Evolutionary conservation across 1,140 invertebrate species (phyloP).

Genomic region (Amyelois transitella): DNA sequence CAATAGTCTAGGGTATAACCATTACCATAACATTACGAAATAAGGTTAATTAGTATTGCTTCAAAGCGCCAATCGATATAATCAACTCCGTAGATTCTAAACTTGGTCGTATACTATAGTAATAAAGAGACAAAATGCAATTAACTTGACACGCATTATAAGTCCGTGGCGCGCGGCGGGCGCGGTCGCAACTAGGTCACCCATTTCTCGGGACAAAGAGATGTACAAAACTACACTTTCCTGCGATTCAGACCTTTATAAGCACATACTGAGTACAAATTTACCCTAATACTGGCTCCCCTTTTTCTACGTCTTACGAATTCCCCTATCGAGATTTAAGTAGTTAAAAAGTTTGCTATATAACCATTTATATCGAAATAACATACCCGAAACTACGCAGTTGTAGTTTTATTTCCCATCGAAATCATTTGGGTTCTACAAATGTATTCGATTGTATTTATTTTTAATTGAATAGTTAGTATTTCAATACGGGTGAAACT

Average conservation of each 20-base stretch:
- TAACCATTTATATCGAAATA: neutral
- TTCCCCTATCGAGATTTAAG: neutral
- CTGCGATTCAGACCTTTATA: conserved; percentile 36
- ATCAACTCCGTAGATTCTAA: neutral
- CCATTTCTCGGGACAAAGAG: conserved; percentile 53
- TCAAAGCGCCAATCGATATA: neutral
- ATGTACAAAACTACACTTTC: conserved; percentile 20
- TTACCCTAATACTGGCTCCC: too few species aligned
- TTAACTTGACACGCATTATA: conserved; percentile 48
- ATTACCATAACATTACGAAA: neutral
- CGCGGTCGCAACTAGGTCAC: conserved; percentile 60
- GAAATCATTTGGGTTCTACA: neutral
- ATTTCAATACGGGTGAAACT: too few species aligned
- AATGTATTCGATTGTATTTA: too few species aligned
- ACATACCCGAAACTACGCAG: neutral
- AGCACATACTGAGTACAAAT: neutral
- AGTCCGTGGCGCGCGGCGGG: conserved; percentile 28
- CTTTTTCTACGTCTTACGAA: neutral
- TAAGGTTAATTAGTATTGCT: neutral
- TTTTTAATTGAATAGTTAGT: too few species aligned
- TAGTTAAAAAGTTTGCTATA: conserved; percentile 2
- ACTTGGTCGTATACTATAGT: conserved; percentile 2
- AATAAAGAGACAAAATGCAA: conserved; percentile 40
- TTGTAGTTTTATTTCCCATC: neutral
- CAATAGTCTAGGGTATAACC: too few species aligned